Evolutionary conservation across 2,888 invertebrate species (phyloP).

Genomic region (Epistrophella euchroma): DNA sequence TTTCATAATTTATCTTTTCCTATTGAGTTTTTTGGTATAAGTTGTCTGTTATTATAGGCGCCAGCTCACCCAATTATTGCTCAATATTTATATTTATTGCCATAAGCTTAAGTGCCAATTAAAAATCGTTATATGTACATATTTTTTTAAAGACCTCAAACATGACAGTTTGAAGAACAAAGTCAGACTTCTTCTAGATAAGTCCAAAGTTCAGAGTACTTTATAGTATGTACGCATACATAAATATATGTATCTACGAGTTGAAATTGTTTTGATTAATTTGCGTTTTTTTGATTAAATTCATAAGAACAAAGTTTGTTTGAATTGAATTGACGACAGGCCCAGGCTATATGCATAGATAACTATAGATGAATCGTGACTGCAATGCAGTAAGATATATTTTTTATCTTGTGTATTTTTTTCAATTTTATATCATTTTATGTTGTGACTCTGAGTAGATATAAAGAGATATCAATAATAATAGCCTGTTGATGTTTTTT

Average conservation of each 20-base stretch:
- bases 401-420: background rate
- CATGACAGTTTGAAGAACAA: background rate
- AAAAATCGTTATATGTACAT: background rate
- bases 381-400: background rate
- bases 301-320: background rate
- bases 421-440: background rate
- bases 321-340: background rate
- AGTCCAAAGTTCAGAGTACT: slow-evolving; percentile 23
- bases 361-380: slow-evolving; percentile 15
- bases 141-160: background rate
- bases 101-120: slow-evolving; percentile 4
- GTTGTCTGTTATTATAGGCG: background rate
- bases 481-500: background rate
- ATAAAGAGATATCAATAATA: background rate
- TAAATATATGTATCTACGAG: background rate
- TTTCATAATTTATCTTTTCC: background rate
- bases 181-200: background rate
- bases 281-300: slow-evolving; percentile 7
- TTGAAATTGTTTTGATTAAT: slow-evolving; percentile 10
- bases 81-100: slow-evolving; percentile 29
- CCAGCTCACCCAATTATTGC: slow-evolving; percentile 28
- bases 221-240: background rate
- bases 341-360: no score
- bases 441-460: background rate
- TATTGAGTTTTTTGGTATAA: background rate